Conservation (phyloP, 2,113 vertebrate genomes). For the Ahaetulla prasina region DNA sequence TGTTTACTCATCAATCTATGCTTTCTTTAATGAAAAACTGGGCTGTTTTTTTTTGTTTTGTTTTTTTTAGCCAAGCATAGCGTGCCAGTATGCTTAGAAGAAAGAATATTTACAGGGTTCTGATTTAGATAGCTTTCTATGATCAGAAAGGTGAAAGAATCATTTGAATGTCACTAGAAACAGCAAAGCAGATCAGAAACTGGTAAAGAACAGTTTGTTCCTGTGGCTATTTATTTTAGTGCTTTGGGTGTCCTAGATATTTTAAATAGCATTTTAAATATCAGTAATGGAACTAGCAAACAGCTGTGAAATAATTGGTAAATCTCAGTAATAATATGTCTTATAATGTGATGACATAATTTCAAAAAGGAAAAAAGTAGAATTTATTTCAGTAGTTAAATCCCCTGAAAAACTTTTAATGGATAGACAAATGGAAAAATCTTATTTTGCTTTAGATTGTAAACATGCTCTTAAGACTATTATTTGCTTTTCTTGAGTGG, state of each 20-base stretch:
- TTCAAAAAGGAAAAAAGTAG: slow-evolving; percentile 7
- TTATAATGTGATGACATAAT: neutral
- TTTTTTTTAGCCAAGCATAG: neutral
- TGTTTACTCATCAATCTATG: neutral
- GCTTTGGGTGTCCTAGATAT: neutral
- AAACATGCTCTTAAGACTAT: neutral
- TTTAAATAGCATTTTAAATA: slow-evolving; percentile 22
- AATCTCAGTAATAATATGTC: neutral
- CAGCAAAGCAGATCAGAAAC: neutral
- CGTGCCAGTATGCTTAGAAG: neutral
- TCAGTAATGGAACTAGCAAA: neutral
- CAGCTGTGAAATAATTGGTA: slow-evolving; percentile 21
- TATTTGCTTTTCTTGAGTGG: neutral
- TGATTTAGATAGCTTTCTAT: neutral
- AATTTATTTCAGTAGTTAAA: neutral
- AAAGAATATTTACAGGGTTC: neutral
- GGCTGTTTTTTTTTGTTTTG: neutral
- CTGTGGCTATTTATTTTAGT: neutral
- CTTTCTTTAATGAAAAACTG: neutral
- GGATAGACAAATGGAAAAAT: neutral
- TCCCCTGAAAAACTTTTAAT: neutral
- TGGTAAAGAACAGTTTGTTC: neutral
- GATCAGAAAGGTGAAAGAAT: neutral
- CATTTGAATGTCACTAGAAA: slow-evolving; percentile 5
- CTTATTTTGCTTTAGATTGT: neutral